Conservation (phyloP, 30 jellyfish, hydroid and myxozoan species). For the Chironex yamaguchii region DNA sequence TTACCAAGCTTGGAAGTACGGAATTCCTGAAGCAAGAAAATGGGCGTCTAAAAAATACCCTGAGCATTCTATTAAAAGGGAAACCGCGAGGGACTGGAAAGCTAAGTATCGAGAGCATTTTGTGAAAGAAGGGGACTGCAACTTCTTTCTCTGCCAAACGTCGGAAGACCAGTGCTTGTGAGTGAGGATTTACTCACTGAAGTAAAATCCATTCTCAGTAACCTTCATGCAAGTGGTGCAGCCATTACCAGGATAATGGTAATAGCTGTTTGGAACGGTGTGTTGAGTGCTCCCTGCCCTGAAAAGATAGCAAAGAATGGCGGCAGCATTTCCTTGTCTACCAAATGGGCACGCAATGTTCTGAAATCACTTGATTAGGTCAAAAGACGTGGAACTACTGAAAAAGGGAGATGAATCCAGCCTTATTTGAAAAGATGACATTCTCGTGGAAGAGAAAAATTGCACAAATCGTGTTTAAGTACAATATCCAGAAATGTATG, state of each 20-base stretch:
- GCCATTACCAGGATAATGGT: slow-evolving; percentile 37
- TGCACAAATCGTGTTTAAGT: slow-evolving; percentile 59
- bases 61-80: too few species aligned
- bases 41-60: slow-evolving; percentile 64
- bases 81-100: slow-evolving; percentile 54
- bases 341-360: slow-evolving; percentile 55
- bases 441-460: slow-evolving; percentile 73
- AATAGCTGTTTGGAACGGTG: slow-evolving; percentile 57
- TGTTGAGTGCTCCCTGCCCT: slow-evolving; percentile 43
- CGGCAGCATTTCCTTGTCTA: slow-evolving; percentile 46
- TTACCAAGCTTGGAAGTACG: slow-evolving; percentile 48
- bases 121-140: background rate
- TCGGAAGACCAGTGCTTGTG: slow-evolving; percentile 48
- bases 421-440: slow-evolving; percentile 30
- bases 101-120: slow-evolving; percentile 33
- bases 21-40: slow-evolving; percentile 66
- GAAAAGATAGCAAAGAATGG: slow-evolving; percentile 44
- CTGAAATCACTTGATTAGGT: slow-evolving; percentile 29
- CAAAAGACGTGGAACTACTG: slow-evolving; percentile 58
- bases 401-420: slow-evolving; percentile 59
- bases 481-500: slow-evolving; percentile 6
- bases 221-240: slow-evolving; percentile 47
- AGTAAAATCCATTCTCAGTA: slow-evolving; percentile 32
- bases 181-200: slow-evolving; percentile 40
- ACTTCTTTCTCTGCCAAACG: slow-evolving; percentile 24